Conservation (phyloP, 2,888 invertebrate genomes). For the Blastobasis lacticolella region DNA sequence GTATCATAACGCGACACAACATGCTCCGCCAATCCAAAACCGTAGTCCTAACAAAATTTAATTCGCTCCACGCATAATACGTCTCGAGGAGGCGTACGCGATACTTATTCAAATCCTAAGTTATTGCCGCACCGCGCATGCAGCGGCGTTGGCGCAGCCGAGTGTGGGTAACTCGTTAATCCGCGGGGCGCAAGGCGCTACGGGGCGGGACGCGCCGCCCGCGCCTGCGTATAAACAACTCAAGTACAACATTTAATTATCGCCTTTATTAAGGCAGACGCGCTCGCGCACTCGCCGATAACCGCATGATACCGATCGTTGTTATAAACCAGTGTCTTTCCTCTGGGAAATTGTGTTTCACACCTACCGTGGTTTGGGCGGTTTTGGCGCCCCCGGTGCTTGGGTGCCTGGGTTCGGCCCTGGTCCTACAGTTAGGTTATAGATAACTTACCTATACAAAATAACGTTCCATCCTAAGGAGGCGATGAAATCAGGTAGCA, state of each 20-base stretch:
- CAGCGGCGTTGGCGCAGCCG: not conserved
- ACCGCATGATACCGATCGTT: slow-evolving; percentile 43
- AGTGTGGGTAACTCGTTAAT: slow-evolving; percentile 46
- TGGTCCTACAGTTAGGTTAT: too few relatives aligned
- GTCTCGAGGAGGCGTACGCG: slow-evolving; percentile 2
- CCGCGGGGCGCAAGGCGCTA: slow-evolving; percentile 44
- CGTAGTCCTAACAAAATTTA: too few relatives aligned
- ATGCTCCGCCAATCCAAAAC: too few relatives aligned
- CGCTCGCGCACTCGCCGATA: slow-evolving; percentile 38
- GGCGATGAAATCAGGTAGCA: too few relatives aligned
- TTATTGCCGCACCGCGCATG: not conserved
- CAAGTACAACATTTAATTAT: slow-evolving; percentile 71
- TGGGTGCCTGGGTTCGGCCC: too few relatives aligned
- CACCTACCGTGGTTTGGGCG: slow-evolving; percentile 39
- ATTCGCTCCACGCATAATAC: not conserved
- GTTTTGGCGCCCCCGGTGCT: too few relatives aligned
- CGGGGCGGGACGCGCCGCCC: slow-evolving; percentile 45
- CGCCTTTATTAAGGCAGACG: slow-evolving; percentile 65
- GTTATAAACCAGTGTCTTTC: slow-evolving; percentile 36
- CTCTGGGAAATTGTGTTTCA: slow-evolving; percentile 53
- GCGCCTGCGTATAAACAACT: slow-evolving; percentile 58
- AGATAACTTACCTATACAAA: too few relatives aligned
- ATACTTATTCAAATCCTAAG: not conserved
- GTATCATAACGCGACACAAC: too few relatives aligned
- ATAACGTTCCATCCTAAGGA: too few relatives aligned